Conservation (phyloP, 2,888 invertebrate genomes). For the Mantis religiosa region DNA sequence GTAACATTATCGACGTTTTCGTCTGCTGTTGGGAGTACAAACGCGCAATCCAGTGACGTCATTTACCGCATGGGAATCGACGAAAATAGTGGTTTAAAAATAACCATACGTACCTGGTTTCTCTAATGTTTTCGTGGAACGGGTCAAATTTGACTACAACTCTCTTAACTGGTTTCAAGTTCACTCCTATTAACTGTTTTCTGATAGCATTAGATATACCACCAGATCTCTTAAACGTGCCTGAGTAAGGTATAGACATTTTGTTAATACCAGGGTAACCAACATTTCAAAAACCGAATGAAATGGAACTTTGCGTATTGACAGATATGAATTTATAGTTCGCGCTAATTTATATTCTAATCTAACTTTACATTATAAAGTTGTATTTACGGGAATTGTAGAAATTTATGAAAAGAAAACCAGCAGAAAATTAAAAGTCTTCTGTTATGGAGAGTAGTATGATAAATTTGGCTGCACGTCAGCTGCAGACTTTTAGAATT, state of each 20-base stretch:
- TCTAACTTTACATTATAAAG: not conserved
- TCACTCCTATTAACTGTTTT: slow-evolving; percentile 66
- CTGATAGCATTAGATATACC: slow-evolving; percentile 69
- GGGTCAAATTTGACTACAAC: slow-evolving; percentile 81
- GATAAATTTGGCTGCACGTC: not conserved
- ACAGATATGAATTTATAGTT: not conserved
- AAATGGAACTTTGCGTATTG: not conserved
- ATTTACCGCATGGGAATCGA: slow-evolving; percentile 4
- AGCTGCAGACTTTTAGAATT: not conserved
- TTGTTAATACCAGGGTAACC: slow-evolving; percentile 33
- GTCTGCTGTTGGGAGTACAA: slow-evolving; percentile 33
- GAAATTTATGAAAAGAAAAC: too few relatives aligned
- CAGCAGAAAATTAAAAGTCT: too few relatives aligned
- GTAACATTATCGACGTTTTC: slow-evolving; percentile 19
- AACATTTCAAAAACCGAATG: not conserved
- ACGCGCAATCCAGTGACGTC: slow-evolving; percentile 34
- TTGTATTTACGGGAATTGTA: not conserved
- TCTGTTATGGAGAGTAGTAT: not conserved
- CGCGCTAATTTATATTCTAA: not conserved
- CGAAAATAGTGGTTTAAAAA: not conserved
- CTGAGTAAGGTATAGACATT: slow-evolving; percentile 75
- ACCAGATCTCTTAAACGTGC: slow-evolving; percentile 59
- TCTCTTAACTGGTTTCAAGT: slow-evolving; percentile 73
- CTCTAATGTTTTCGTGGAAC: slow-evolving; percentile 65
- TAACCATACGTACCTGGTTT: slow-evolving; percentile 52